These are phyloP conservation scores for Heterotilapia buettikoferi DNA, from an alignment of 2,113 vertebrate genomes.

Conservation along the genomic window DNA sequence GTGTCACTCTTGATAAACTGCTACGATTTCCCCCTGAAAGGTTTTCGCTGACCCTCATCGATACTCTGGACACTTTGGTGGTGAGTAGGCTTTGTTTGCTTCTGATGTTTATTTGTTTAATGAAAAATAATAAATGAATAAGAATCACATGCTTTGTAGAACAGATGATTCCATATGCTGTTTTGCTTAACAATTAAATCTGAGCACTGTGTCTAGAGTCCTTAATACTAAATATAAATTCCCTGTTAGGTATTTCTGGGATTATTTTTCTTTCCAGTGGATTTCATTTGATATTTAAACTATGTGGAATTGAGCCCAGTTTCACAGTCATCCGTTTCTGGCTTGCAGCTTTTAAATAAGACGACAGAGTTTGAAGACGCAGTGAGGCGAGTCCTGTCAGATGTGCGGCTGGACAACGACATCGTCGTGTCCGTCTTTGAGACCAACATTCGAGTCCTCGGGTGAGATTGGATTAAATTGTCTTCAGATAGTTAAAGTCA, in stretches of 20 bases:
- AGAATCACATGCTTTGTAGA: not conserved
- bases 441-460: slow-evolving; percentile 97
- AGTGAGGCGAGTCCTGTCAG: slow-evolving; percentile 87
- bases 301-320: not conserved
- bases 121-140: not conserved
- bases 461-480: slow-evolving; percentile 74
- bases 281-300: not conserved
- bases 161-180: not conserved
- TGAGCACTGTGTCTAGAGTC: not conserved
- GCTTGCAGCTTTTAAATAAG: slow-evolving; percentile 90
- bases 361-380: slow-evolving; percentile 95
- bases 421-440: slow-evolving; percentile 98
- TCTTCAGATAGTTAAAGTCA: not conserved
- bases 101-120: not conserved
- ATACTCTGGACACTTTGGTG: slow-evolving; percentile 96
- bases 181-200: not conserved
- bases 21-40: slow-evolving; percentile 57
- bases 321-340: not conserved
- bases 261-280: not conserved
- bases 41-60: slow-evolving; percentile 96
- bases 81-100: slow-evolving; percentile 68
- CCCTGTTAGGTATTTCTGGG: not conserved
- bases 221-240: not conserved
- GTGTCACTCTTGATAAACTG: not conserved
- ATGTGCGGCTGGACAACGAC: slow-evolving; percentile 96